phyloP scores from a whole-genome alignment of 2,113 vertebrate species.

The Connochaetes taurinus region DNA sequence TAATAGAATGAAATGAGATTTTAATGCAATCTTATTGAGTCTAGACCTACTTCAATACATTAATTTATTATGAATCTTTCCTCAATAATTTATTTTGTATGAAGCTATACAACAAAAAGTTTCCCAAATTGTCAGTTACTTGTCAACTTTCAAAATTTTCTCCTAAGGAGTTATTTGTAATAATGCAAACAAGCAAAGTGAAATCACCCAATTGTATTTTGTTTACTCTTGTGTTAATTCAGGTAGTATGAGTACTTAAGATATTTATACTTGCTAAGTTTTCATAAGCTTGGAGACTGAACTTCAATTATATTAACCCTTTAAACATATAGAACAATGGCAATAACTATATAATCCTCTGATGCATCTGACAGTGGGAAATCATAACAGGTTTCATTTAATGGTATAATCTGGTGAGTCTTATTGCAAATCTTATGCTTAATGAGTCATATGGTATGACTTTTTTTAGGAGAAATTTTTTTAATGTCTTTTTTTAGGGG shows the following conservation, averaged over 20 bases:
- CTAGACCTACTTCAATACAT: constrained; percentile 74
- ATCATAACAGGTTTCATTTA: neutral
- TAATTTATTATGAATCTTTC: constrained; percentile 78
- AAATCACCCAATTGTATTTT: constrained; percentile 2
- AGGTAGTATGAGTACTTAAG: neutral
- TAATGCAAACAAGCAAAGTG: neutral
- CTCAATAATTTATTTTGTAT: constrained; percentile 72
- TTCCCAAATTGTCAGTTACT: constrained; percentile 48
- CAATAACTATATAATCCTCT: neutral
- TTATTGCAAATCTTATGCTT: neutral
- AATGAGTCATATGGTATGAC: neutral
- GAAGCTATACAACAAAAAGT: constrained; percentile 59
- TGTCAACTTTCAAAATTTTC: constrained; percentile 30
- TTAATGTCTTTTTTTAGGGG: neutral
- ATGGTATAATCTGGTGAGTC: neutral
- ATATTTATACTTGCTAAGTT: neutral
- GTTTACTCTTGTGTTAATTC: constrained; percentile 15
- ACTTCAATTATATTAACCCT: neutral
- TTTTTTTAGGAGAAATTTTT: neutral
- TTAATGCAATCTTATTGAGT: constrained; percentile 79
- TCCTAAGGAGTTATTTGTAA: neutral
- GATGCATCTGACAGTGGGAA: neutral
- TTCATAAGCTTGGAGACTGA: neutral
- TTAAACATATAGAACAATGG: neutral
- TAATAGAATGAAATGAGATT: constrained; percentile 81